Conservation (phyloP, 1,140 invertebrate genomes). For the Drosophila prosaltans region DNA sequence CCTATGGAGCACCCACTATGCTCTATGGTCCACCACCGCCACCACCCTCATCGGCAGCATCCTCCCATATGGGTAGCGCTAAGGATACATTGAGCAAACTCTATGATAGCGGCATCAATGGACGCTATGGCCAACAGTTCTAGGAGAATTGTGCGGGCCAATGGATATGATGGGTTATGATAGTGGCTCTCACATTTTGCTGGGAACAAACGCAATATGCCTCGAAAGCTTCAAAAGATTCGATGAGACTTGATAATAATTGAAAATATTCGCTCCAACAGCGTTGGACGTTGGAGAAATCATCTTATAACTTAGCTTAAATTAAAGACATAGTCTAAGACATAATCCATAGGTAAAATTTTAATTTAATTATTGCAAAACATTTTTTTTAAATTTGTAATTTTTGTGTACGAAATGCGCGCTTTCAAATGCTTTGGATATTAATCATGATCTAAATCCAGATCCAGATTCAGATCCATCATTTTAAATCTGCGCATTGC, state of each 20-base stretch:
- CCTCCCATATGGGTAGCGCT: slow-evolving; percentile 83
- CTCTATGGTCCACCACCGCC: slow-evolving; percentile 67
- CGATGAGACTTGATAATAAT: slow-evolving; percentile 77
- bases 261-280: slow-evolving; percentile 51
- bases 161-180: not conserved
- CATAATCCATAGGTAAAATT: slow-evolving; percentile 26
- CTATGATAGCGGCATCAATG: slow-evolving; percentile 90
- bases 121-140: slow-evolving; percentile 90
- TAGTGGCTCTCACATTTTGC: slow-evolving; percentile 61
- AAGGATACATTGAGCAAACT: slow-evolving; percentile 92
- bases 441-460: not conserved
- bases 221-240: slow-evolving; percentile 81
- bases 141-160: slow-evolving; percentile 78
- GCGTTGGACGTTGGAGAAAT: slow-evolving; percentile 49
- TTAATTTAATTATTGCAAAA: not conserved
- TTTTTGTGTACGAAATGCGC: slow-evolving; percentile 55
- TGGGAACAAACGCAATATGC: slow-evolving; percentile 80
- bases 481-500: slow-evolving; percentile 77
- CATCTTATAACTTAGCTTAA: slow-evolving; percentile 64
- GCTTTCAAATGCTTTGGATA: slow-evolving; percentile 72
- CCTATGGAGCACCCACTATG: slow-evolving; percentile 74
- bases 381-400: slow-evolving; percentile 27
- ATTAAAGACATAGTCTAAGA: slow-evolving; percentile 40
- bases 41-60: slow-evolving; percentile 44
- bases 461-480: slow-evolving; percentile 43